Percentiles rank a stretch among this genome's conserved stretches.
phyloP scores from a whole-genome alignment of 2,888 invertebrate species.

The Glaucopsyche alexis region DNA sequence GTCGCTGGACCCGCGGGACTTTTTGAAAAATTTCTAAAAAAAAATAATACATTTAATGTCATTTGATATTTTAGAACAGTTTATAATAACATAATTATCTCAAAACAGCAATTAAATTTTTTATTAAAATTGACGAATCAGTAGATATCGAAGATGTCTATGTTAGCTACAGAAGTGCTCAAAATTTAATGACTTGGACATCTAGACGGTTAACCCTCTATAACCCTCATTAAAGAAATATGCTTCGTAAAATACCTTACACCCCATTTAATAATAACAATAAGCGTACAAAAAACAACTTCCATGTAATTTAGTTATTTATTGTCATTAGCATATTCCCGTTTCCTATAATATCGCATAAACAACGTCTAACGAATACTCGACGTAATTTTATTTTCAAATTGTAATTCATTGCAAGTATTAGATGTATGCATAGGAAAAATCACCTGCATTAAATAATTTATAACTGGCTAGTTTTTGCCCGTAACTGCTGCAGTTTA shows the following conservation, averaged over 20 bases:
- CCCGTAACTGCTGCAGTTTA: background rate
- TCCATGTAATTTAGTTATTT: conserved; percentile 9
- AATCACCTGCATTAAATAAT: background rate
- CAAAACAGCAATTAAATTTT: too few relatives aligned
- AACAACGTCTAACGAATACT: background rate
- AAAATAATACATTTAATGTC: too few relatives aligned
- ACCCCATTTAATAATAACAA: conserved; percentile 6
- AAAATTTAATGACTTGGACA: too few relatives aligned
- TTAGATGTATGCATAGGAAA: background rate
- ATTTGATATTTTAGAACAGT: too few relatives aligned
- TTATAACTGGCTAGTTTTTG: background rate
- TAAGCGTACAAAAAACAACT: background rate
- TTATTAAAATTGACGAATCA: too few relatives aligned
- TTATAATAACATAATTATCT: too few relatives aligned
- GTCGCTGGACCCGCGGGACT: too few relatives aligned
- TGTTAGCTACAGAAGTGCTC: too few relatives aligned
- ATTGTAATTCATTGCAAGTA: background rate
- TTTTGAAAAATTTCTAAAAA: too few relatives aligned
- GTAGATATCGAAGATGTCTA: too few relatives aligned
- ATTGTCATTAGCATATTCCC: conserved; percentile 14
- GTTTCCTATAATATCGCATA: conserved; percentile 5
- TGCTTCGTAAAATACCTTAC: background rate
- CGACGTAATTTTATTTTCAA: conserved; percentile 1
- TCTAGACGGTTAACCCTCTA: background rate
- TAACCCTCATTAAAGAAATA: background rate